Conservation (phyloP, 92 coral and sea anemone genomes). For the Siderastrea radians region DNA sequence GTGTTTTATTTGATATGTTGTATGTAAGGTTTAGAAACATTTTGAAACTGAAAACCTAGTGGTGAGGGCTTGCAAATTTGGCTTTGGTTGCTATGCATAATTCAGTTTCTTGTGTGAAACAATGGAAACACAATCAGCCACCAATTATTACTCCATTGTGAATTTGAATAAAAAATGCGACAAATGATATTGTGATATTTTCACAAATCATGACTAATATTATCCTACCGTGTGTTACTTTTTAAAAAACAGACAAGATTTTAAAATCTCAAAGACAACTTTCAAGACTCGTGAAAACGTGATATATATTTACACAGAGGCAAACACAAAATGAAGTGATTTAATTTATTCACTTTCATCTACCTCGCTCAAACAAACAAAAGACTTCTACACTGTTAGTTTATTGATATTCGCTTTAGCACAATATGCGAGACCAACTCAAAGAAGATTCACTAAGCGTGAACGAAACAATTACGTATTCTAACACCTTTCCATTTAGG, state of each 20-base stretch:
- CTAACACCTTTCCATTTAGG: not conserved
- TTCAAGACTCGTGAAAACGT: not conserved
- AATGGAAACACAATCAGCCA: not conserved
- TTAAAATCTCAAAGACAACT: not conserved
- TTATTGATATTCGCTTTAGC: not conserved
- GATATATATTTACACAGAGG: not conserved
- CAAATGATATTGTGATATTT: no score
- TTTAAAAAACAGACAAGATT: no score
- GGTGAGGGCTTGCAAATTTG: not conserved
- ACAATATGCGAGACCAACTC: not conserved
- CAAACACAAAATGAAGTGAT: not conserved
- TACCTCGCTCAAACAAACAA: slow-evolving; percentile 2
- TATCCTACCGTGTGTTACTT: no score
- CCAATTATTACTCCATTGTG: not conserved
- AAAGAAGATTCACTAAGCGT: not conserved
- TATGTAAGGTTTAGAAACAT: no score
- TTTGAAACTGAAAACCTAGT: no score
- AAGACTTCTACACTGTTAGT: not conserved
- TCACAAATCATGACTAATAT: no score
- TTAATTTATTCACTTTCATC: not conserved
- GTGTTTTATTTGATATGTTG: no score
- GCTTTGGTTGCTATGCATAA: not conserved
- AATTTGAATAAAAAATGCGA: no score
- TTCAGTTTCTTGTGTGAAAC: not conserved
- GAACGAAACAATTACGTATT: not conserved